These are phyloP conservation scores for Harpalus rufipes DNA, from an alignment of 2,888 invertebrate genomes.

Conservation along the genomic window DNA sequence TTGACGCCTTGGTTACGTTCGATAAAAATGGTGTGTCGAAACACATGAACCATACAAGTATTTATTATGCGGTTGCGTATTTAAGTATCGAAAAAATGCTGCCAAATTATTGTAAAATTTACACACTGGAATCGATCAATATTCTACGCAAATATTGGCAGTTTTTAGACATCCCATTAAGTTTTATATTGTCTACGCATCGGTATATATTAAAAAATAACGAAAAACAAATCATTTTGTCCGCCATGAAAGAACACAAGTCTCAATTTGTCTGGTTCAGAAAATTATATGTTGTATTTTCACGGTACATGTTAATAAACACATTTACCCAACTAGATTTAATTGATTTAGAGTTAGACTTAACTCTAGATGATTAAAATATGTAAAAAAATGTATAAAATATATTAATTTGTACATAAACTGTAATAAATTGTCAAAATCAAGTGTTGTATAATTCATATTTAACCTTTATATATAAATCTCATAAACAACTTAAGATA, in stretches of 20 bases:
- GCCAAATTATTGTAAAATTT: constrained; percentile 89
- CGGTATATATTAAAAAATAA: constrained; percentile 85
- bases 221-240: constrained; percentile 81
- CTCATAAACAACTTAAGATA: too few species aligned
- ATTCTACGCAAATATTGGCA: constrained; percentile 91
- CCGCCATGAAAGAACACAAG: constrained; percentile 91
- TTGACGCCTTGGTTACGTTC: constrained; percentile 94
- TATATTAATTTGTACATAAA: too few species aligned
- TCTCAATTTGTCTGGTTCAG: constrained; percentile 99
- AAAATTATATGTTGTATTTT: constrained; percentile 91
- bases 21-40: constrained; percentile 95
- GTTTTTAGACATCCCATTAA: constrained; percentile 90
- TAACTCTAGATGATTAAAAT: constrained; percentile 82
- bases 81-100: constrained; percentile 87
- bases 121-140: constrained; percentile 91
- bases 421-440: too few species aligned
- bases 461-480: too few species aligned
- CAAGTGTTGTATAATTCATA: too few species aligned
- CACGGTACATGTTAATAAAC: constrained; percentile 94
- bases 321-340: constrained; percentile 88
- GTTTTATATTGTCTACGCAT: constrained; percentile 87
- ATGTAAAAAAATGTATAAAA: neutral
- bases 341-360: constrained; percentile 87
- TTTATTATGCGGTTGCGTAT: constrained; percentile 89
- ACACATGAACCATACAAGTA: constrained; percentile 94